A percentile compares a stretch with the other conserved stretches of the same genome.
Conservation (phyloP, 2,888 invertebrate species). For the Sesia bembeciformis region DNA sequence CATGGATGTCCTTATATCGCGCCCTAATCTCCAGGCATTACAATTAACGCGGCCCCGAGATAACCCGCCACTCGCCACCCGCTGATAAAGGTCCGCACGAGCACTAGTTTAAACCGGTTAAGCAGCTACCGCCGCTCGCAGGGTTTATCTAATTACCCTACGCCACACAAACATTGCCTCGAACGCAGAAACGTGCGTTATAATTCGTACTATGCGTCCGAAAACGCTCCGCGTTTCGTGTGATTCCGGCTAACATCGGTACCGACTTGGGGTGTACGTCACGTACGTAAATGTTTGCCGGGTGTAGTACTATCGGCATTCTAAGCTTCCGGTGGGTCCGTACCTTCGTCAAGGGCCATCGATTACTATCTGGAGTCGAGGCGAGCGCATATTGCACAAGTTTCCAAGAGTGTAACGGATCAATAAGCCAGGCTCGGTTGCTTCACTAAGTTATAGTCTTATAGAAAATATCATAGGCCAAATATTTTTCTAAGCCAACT, state of each 20-base stretch:
- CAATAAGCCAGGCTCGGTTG: slow-evolving; percentile 40
- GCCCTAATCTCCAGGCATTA: slow-evolving; percentile 66
- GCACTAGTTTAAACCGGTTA: slow-evolving; percentile 69
- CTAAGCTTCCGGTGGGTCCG: slow-evolving; percentile 34
- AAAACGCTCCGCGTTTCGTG: slow-evolving; percentile 36
- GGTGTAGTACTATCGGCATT: slow-evolving; percentile 32
- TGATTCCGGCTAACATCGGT: slow-evolving; percentile 31
- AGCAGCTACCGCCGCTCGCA: slow-evolving; percentile 55
- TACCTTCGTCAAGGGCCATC: slow-evolving; percentile 57
- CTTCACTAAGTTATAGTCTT: slow-evolving; percentile 22
- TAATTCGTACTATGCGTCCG: slow-evolving; percentile 21
- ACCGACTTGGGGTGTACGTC: slow-evolving; percentile 33
- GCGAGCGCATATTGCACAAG: slow-evolving; percentile 60
- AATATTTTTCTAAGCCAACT: not conserved
- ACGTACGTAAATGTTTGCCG: slow-evolving; percentile 62
- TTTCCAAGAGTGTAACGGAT: slow-evolving; percentile 17
- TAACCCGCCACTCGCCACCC: slow-evolving; percentile 71
- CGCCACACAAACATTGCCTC: slow-evolving; percentile 31
- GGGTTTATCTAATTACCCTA: slow-evolving; percentile 72
- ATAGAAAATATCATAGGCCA: not conserved
- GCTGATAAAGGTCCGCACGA: slow-evolving; percentile 62
- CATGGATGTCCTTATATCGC: slow-evolving; percentile 47
- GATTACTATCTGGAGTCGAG: slow-evolving; percentile 48
- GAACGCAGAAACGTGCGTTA: slow-evolving; percentile 23
- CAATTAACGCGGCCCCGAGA: slow-evolving; percentile 70